These are phyloP conservation scores for Antidorcas marsupialis DNA, from an alignment of 2,113 vertebrate species.

Conservation along the genomic window DNA sequence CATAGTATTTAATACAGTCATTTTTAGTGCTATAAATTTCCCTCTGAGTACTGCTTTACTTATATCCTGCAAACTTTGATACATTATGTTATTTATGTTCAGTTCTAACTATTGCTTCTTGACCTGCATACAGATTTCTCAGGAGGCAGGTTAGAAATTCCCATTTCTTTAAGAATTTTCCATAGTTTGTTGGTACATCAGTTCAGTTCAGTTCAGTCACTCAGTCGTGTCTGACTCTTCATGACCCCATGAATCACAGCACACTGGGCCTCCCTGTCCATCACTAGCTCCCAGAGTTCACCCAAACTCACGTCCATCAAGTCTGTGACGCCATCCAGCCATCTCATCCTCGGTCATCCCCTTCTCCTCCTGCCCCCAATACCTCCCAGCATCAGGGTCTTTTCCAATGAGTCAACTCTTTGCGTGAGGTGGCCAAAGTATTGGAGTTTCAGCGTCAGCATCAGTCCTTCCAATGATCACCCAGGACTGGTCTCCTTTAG, in stretches of 20 bases:
- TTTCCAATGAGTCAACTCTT: too few relatives aligned
- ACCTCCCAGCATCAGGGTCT: too few relatives aligned
- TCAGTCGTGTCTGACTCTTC: too few relatives aligned
- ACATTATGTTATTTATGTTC: background rate
- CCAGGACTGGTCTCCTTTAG: too few relatives aligned
- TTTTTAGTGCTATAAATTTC: background rate
- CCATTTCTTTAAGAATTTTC: background rate
- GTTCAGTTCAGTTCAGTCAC: too few relatives aligned
- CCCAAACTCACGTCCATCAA: fast-evolving
- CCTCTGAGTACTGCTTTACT: background rate
- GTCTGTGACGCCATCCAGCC: too few relatives aligned
- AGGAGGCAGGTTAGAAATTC: background rate
- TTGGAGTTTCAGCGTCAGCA: too few relatives aligned
- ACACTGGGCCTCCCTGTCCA: fast-evolving
- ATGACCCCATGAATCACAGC: fast-evolving
- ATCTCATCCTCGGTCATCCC: too few relatives aligned
- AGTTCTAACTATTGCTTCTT: background rate
- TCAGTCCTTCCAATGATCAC: too few relatives aligned
- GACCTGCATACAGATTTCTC: background rate
- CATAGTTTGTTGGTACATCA: background rate
- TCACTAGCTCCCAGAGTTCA: too few relatives aligned
- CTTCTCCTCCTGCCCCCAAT: too few relatives aligned
- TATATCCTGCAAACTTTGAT: background rate
- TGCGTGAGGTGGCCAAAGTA: too few relatives aligned
- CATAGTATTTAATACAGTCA: background rate